Evolutionary conservation across 2,888 invertebrate species (phyloP), one percentile per base, ranked within the genome.

Genomic region (Auanema sp.): DNA sequence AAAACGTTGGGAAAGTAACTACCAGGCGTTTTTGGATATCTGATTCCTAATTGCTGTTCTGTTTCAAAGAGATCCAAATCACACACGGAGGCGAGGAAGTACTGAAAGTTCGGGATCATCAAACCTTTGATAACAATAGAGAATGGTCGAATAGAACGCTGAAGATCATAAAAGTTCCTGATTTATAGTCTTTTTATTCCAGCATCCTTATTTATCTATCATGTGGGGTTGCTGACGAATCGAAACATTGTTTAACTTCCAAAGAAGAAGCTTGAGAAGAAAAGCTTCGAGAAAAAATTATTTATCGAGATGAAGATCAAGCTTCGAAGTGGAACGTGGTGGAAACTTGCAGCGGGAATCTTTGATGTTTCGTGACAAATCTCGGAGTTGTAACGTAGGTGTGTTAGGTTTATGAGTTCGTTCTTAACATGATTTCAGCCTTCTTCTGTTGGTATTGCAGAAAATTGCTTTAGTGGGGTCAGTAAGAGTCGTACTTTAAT

Each of bases 71-170:
- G n/a, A 23, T 18, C 42, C 18, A 42, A 23, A 62, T 62, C 62
- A 50, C 56, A 50, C 0, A 62, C 18, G 4, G 56, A 49, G n/a
- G 62, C 62, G n/a, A 62, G 41, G 24, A 62, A 62, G 41, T 62
- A 62, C 62, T 62, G 51, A 54, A 60, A 24, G 12, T 24, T n/a
- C 51, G 16, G 12, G 16, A 50, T 24, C 24, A 24, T 25, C 51
- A 25, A 11, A 24, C 24, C 51, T 24, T 23, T 50, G 23, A 50
- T 50, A 50, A 50, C 23, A 50, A 24, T n/a, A 24, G 12, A 23
- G 8, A 47, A 23, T 25, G 23, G 3, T 47, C 47, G 4, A n/a
- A 16, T 47, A 3, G 16, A 8, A 47, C 47, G 47, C 47, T 3
- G 18, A 47, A 47, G 21, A 47, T 47, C 47, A 21, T 16, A 21